Evolutionary conservation across 2,888 invertebrate species (phyloP), one percentile per base, ranked within the genome.

Genomic region (Pegoplata infirma): DNA sequence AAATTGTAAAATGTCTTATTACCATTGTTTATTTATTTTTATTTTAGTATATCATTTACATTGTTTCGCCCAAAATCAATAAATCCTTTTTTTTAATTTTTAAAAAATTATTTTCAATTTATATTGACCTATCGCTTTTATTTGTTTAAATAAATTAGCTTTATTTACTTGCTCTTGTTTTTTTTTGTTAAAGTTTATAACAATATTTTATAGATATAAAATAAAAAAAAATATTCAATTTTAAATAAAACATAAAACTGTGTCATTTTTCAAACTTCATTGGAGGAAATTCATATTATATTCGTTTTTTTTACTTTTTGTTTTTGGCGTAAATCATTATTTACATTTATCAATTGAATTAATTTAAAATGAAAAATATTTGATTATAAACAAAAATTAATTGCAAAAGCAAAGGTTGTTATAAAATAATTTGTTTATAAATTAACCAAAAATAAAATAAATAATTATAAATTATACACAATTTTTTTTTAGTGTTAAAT

Each of bases 291-390:
- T 19, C 23, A 23, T 21, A 17, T 49, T 21, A 49, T 49, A 7
- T 19, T n/a, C n/a, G n/a, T n/a, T n/a, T n/a, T n/a, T 49, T n/a
- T 47, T 14, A 46, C n/a, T n/a, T 14, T 19, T 19, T 69, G 58
- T 32, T 12, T 59, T 28, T 59, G n/a, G n/a, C 25, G 46, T 66
- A 73, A 64, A 61, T 55, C 64, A 77, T 80, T 78, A 63, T 79
- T 78, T 73, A 79, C 36, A 36, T 64, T n/a, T 16, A 69, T 53
- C 44, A 63, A 74, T 72, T 78, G 32, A 67, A 75, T 51, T 46
- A 47, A 66, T 66, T 44, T 28, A 25, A 3, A 40, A 40, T n/a
- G n/a, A n/a, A 28, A 16, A 51, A 56, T 56, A 49, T 21, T 49
- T 40, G 49, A 68, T 61, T 16, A 40, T 16, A 56, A 23, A 66